Percentiles rank a stretch among this genome's conserved stretches.
phyloP scores from a whole-genome alignment of 2,113 vertebrate species.

The Vombatus ursinus region DNA sequence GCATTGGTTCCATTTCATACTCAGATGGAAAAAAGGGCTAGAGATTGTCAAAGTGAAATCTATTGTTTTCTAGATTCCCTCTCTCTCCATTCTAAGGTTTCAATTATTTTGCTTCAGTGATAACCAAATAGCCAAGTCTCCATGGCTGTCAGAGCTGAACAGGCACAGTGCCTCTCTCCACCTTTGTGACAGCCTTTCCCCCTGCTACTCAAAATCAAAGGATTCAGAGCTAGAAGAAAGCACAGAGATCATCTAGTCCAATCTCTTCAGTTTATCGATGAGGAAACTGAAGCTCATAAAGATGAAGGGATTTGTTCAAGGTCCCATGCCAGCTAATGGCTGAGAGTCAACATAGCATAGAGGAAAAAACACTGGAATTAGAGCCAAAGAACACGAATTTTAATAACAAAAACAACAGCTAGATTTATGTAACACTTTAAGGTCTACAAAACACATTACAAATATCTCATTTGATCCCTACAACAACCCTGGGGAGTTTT shows the following conservation, averaged over 20 bases:
- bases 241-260: neutral
- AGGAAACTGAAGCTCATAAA: neutral
- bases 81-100: neutral
- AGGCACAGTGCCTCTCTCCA: neutral
- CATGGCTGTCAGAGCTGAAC: neutral
- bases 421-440: neutral
- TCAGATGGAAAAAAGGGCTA: neutral
- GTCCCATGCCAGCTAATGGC: neutral
- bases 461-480: neutral
- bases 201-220: neutral
- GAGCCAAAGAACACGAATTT: neutral
- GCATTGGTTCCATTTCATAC: neutral
- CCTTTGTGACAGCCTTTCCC: neutral
- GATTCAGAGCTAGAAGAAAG: neutral
- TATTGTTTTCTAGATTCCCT: neutral
- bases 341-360: neutral
- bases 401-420: neutral
- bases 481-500: neutral
- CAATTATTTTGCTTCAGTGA: neutral
- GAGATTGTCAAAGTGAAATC: neutral
- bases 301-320: neutral
- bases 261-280: neutral
- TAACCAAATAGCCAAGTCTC: neutral
- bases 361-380: neutral
- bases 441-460: neutral